Base-by-base conservation (phyloP, 2,797 vertebrate genomes). In the Danio albolineatus region DNA sequence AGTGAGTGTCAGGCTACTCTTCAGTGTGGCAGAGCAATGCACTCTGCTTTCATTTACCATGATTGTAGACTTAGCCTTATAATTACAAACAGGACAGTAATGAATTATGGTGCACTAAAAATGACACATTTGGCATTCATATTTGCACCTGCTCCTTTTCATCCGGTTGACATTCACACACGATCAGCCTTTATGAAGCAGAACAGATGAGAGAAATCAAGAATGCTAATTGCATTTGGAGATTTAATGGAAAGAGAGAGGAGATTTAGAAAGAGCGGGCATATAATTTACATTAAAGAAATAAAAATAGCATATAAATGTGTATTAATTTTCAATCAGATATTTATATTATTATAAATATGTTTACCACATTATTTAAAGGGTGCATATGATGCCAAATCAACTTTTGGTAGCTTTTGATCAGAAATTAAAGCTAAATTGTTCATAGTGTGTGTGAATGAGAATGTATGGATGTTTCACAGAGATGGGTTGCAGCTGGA, bases 191-290 rank as follows among this genome's bases (percentile, higher is more conserved):
- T 71, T 7, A 54, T 56, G 51, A 43, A 54, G 67, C 36, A 41
- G 36, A 71, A 71, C 49, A 54, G n/a, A 56, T 56, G 4, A 56
- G 51, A 71, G 17, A 71, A 71, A 41, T 43, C 1, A 69, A 51
- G 9, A 69, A 39, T 7, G 14, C 16, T 51, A 66, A 48, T 46
- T 21, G 5, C 14, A 28, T 48, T 48, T 48, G 28, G 12, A 64
- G 1, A 48, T 56, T 28, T 28, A 28, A 38, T 39, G 0, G 17
- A 53, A 71, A 72, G 2, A 36, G 13, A 51, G 7, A 6, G 21
- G 13, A 49, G 48, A 46, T 14, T 67, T 49, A 10, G 13, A 48
- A 67, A n/a, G 21, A 28, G 46, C 10, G 9, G 8, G 36, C 8
- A 16, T 10, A 38, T n/a, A 8, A 16, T 36, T 49, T 69, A n/a